Evolutionary conservation across 2,113 vertebrate genomes (phyloP), one percentile per base, ranked within the genome.

Genomic region (Cephalopterus ornatus): DNA sequence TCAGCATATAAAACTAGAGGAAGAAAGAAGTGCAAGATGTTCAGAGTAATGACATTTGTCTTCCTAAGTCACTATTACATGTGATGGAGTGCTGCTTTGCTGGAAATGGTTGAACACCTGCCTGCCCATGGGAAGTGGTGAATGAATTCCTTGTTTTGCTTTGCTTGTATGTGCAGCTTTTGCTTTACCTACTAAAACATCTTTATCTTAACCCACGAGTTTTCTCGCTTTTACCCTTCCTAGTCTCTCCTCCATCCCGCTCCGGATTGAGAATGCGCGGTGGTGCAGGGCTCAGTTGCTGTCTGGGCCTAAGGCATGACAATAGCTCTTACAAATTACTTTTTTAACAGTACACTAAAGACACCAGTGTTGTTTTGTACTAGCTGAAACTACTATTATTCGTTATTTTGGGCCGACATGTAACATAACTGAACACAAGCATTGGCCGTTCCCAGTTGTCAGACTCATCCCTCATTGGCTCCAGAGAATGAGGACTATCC

Each of bases 351-450:
- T 55, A 71, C 33, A 20, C 33, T n/a, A 62, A 87, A 87, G 56
- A 18, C 12, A 70, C 7, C 21, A 22, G 27, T 79, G 28, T 74
- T 70, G 22, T 56, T 73, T 68, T 73, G 55, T 19, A 59, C 32
- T 35, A 67, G 39, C 32, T 89, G n/a, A 85, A 93, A 67, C 20
- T n/a, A 12, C 46, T 81, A 77, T 89, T 91, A 85, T 47, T 94
- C 65, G 75, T 89, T 75, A 59, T 91, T 94, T 81, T 75, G 13
- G 11, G 30, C 87, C 17, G 73, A 89, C 65, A 37, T 77, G 23
- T 59, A 91, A 85, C 85, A 63, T 11, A 85, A 63, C 47, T 78
- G 80, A 94, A 71, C 55, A 85, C 28, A 89, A 63, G 6, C 30
- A 78, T 52, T 85, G 52, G 9, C 37, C 85, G 6, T 56, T 93